Percentiles rank a stretch among this genome's conserved stretches.
phyloP scores from a whole-genome alignment of 2,113 vertebrate genomes.

The Galemys pyrenaicus region DNA sequence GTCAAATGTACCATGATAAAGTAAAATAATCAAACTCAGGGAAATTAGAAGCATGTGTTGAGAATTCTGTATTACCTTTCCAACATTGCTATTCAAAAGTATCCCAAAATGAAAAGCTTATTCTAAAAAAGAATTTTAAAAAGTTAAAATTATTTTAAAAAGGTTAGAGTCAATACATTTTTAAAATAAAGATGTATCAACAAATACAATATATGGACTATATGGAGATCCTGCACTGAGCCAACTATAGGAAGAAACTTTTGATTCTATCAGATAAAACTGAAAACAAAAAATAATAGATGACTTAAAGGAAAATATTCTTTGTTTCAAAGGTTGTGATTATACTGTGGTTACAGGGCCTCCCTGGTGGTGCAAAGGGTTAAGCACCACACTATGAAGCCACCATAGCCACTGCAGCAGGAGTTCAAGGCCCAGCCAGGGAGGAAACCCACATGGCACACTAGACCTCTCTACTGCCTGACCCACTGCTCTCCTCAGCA shows the following conservation, averaged over 20 bases:
- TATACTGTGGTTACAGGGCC: neutral
- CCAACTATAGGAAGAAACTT: neutral
- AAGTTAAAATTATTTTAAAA: neutral
- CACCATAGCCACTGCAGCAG: too few species aligned
- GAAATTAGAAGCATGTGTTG: neutral
- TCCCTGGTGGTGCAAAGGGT: too few species aligned
- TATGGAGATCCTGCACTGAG: neutral
- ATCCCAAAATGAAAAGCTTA: neutral
- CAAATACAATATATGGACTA: neutral
- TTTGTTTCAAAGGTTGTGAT: neutral
- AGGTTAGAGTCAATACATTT: neutral
- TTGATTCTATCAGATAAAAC: slow-evolving; percentile 5
- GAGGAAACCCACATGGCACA: too few species aligned
- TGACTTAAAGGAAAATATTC: slow-evolving; percentile 2
- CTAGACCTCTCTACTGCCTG: too few species aligned
- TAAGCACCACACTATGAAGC: too few species aligned
- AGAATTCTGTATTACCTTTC: neutral
- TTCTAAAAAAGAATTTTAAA: neutral
- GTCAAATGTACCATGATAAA: neutral
- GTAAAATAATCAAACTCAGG: neutral
- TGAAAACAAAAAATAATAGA: neutral
- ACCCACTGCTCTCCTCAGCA: too few species aligned
- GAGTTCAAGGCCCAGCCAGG: too few species aligned
- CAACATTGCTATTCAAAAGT: neutral
- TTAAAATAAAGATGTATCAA: neutral